phyloP scores from a whole-genome alignment of 2,888 invertebrate species.

The Caprella mutica region DNA sequence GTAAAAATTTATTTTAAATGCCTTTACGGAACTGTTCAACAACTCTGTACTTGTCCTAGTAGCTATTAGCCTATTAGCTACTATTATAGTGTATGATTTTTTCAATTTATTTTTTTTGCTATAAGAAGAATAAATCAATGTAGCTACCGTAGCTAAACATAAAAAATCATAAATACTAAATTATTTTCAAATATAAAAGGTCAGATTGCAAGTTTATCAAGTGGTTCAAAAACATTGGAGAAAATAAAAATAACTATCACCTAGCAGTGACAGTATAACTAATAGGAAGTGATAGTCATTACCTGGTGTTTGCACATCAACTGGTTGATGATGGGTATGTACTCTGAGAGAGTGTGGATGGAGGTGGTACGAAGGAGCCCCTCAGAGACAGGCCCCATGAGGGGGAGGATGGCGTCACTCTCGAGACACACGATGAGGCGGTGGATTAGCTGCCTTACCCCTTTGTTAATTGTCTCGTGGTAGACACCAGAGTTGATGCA shows the following conservation, averaged over 20 bases:
- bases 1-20: too few relatives aligned
- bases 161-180: too few relatives aligned
- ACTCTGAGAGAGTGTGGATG: slow-evolving; percentile 42
- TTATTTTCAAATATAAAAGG: too few relatives aligned
- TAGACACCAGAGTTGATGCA: slow-evolving; percentile 40
- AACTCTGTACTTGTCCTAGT: too few relatives aligned
- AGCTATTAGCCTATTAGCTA: too few relatives aligned
- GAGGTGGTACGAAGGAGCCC: slow-evolving; percentile 42
- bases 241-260: background rate
- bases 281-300: background rate
- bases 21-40: too few relatives aligned
- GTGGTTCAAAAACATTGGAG: background rate
- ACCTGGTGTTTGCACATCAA: too few relatives aligned
- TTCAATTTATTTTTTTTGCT: too few relatives aligned
- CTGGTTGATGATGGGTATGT: slow-evolving; percentile 49
- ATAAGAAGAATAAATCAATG: too few relatives aligned
- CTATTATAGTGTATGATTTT: too few relatives aligned
- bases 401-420: slow-evolving; percentile 45
- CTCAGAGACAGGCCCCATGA: slow-evolving; percentile 45
- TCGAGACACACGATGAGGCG: slow-evolving; percentile 50
- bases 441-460: slow-evolving; percentile 48
- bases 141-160: too few relatives aligned
- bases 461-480: slow-evolving; percentile 37
- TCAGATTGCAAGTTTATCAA: slow-evolving; percentile 37
- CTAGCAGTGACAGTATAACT: background rate